These are phyloP conservation scores for Campoletis sonorensis DNA, from an alignment of 1,140 invertebrate genomes.

Conservation along the genomic window DNA sequence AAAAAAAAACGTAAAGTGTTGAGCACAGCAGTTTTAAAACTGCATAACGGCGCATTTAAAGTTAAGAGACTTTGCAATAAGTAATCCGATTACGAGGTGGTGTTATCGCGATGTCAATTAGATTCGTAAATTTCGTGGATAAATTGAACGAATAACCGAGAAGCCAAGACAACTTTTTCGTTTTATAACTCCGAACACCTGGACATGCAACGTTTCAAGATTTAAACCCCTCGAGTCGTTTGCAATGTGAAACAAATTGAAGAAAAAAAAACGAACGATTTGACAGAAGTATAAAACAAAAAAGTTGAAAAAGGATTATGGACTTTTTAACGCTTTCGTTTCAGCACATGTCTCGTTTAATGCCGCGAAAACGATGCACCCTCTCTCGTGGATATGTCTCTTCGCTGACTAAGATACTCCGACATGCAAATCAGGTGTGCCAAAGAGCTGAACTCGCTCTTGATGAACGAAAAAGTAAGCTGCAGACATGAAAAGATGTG, in stretches of 20 bases:
- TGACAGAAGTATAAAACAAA: constrained; percentile 3
- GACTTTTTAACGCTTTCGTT: constrained; percentile 23
- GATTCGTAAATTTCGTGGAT: constrained; percentile 34
- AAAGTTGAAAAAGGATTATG: not conserved
- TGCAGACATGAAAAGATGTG: not conserved
- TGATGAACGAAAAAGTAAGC: constrained; percentile 14
- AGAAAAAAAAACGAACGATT: too few species aligned
- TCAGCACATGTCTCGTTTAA: constrained; percentile 57
- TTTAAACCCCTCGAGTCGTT: constrained; percentile 58
- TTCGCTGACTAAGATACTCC: constrained; percentile 66
- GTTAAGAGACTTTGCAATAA: too few species aligned
- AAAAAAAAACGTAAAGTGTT: too few species aligned
- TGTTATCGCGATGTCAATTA: constrained; percentile 24
- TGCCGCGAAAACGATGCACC: constrained; percentile 48
- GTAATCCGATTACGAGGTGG: constrained; percentile 26
- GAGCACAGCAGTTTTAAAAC: too few species aligned
- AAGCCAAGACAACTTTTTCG: too few species aligned
- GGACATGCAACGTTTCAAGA: not conserved
- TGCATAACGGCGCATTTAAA: too few species aligned
- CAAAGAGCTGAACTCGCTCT: constrained; percentile 3
- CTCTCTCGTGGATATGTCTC: not conserved
- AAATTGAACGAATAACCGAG: not conserved
- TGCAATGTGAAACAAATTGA: too few species aligned
- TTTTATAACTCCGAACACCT: constrained; percentile 2
- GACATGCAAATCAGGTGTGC: constrained; percentile 66